These are phyloP conservation scores for Plagodis pulveraria DNA, from an alignment of 2,888 invertebrate species.

Conservation along the genomic window DNA sequence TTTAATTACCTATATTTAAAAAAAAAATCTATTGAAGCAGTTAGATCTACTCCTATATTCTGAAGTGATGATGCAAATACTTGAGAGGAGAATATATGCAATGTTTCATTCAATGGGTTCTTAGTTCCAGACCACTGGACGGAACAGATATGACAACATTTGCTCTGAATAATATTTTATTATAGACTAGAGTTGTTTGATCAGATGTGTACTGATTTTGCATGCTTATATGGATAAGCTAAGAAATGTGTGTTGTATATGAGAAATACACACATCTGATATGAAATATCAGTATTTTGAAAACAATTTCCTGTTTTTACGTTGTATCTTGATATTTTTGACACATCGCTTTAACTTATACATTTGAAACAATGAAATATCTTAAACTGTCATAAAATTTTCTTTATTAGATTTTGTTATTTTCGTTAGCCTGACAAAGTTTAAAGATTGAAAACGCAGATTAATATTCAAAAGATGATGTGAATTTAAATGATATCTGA, in stretches of 20 bases:
- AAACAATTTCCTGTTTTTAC: no score
- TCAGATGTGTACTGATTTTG: conserved; percentile 14
- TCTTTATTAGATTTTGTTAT: no score
- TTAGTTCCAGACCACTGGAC: conserved; percentile 53
- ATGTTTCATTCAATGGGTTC: conserved; percentile 45
- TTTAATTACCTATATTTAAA: conserved; percentile 26
- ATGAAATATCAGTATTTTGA: not conserved
- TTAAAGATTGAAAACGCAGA: no score
- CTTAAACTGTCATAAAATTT: no score
- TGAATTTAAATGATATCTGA: no score
- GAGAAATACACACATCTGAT: not conserved
- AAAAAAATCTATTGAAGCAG: conserved; percentile 15
- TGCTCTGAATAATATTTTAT: conserved; percentile 17
- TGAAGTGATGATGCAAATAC: conserved; percentile 11
- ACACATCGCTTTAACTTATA: no score
- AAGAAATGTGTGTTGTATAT: not conserved
- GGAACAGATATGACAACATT: conserved; percentile 58
- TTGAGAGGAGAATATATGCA: conserved; percentile 5
- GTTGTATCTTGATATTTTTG: no score
- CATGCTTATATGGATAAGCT: conserved; percentile 1
- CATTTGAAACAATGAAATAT: no score
- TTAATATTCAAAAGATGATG: no score
- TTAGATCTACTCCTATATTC: conserved; percentile 1
- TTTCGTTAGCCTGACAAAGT: no score
- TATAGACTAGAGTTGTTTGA: conserved; percentile 26